These are phyloP conservation scores for Meliscaeva auricollis DNA, from an alignment of 2,888 invertebrate species.

Conservation along the genomic window DNA sequence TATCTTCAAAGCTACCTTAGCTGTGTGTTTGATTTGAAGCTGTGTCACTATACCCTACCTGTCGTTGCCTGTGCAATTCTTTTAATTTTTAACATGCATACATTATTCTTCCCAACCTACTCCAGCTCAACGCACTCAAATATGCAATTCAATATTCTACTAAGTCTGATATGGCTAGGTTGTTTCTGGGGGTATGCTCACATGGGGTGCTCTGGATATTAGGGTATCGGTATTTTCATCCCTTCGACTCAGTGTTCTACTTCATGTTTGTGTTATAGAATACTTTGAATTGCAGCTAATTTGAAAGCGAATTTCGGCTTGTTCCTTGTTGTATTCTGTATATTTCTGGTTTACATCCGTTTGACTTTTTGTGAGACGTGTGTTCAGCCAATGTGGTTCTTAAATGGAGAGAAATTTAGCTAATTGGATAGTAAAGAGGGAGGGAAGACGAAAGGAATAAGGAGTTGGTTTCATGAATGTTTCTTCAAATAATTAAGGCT, in stretches of 20 bases:
- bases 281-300: slow-evolving; percentile 66
- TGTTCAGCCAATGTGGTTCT: slow-evolving; percentile 45
- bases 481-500: background rate
- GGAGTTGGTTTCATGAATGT: slow-evolving; percentile 2
- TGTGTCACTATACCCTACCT: background rate
- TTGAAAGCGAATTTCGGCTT: slow-evolving; percentile 68
- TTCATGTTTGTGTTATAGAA: slow-evolving; percentile 28
- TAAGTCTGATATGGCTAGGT: background rate
- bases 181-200: slow-evolving; percentile 3
- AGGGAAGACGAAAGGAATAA: background rate
- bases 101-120: slow-evolving; percentile 47
- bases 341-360: slow-evolving; percentile 39
- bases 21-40: background rate
- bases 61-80: slow-evolving; percentile 60
- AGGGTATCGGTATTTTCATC: background rate
- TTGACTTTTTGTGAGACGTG: slow-evolving; percentile 58
- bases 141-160: slow-evolving; percentile 72
- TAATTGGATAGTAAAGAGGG: slow-evolving; percentile 60
- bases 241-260: background rate
- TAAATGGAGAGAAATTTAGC: slow-evolving; percentile 47
- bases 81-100: slow-evolving; percentile 73
- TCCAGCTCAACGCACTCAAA: slow-evolving; percentile 65
- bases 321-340: slow-evolving; percentile 58
- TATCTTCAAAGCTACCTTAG: background rate
- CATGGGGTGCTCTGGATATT: background rate